These are phyloP conservation scores for Periophthalmodon schlosseri DNA, from an alignment of 2,113 vertebrate species.

Conservation along the genomic window DNA sequence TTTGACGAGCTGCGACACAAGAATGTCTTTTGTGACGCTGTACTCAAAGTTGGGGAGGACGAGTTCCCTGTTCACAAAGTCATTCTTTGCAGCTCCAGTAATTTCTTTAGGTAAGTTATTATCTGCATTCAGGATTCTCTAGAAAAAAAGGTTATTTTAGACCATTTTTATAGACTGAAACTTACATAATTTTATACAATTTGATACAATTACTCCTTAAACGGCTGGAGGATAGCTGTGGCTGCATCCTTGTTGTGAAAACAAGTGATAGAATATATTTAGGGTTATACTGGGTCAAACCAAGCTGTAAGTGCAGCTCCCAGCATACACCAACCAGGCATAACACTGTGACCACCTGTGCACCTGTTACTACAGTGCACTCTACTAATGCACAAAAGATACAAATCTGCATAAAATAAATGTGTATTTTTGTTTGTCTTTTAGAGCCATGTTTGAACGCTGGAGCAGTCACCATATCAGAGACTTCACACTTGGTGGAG, in stretches of 20 bases:
- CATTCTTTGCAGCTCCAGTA: conserved; percentile 23
- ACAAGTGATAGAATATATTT: too few relatives aligned
- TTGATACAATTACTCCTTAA: neutral
- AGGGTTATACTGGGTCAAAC: too few relatives aligned
- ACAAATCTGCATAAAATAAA: too few relatives aligned
- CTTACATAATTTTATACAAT: neutral
- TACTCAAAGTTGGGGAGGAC: conserved; percentile 14
- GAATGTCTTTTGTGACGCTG: conserved; percentile 22
- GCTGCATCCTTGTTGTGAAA: too few relatives aligned
- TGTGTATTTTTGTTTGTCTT: neutral
- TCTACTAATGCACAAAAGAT: too few relatives aligned
- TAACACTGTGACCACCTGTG: too few relatives aligned
- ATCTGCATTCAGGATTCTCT: neutral
- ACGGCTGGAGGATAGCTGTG: too few relatives aligned
- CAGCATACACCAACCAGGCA: too few relatives aligned
- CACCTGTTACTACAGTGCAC: too few relatives aligned
- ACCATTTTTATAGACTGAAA: neutral
- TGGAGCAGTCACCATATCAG: neutral
- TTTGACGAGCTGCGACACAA: conserved; percentile 6
- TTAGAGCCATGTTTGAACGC: conserved; percentile 37
- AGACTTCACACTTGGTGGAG: neutral
- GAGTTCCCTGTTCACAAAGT: conserved; percentile 42
- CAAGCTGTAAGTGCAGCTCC: too few relatives aligned
- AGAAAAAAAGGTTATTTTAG: neutral
- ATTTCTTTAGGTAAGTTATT: conserved; percentile 35